Evolutionary conservation across 2,113 vertebrate genomes (phyloP).

Genomic region (Tachysurus fulvidraco): DNA sequence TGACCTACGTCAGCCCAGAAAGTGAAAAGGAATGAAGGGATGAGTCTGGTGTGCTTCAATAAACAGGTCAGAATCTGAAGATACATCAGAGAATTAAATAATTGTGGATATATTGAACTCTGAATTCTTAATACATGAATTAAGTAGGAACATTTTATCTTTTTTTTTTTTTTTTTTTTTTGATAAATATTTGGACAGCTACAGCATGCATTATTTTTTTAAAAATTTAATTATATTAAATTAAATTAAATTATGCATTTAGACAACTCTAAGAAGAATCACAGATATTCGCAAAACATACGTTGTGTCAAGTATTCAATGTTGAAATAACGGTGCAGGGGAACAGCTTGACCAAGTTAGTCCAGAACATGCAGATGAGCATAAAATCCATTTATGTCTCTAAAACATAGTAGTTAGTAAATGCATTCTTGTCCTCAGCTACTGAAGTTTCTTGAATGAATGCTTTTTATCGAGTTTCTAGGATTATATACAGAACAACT

Average conservation of each 20-base stretch:
- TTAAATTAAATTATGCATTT: neutral
- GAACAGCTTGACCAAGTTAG: neutral
- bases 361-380: neutral
- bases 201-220: neutral
- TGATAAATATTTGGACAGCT: neutral
- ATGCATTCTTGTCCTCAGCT: neutral
- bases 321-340: neutral
- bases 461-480: neutral
- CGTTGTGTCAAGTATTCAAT: neutral
- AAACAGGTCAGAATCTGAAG: neutral
- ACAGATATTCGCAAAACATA: neutral
- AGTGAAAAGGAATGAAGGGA: slow-evolving; percentile 22
- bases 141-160: neutral
- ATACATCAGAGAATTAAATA: neutral
- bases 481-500: neutral
- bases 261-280: neutral
- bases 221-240: neutral
- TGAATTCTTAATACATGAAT: neutral
- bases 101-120: neutral
- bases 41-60: neutral
- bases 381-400: neutral
- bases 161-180: neutral
- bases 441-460: neutral
- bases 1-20: slow-evolving; percentile 35
- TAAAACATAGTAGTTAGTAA: neutral